Percentiles rank a stretch among this genome's conserved stretches.
These are phyloP conservation scores for Propithecus deckenii DNA, from an alignment of 2,797 vertebrate genomes.

Conservation along the genomic window DNA sequence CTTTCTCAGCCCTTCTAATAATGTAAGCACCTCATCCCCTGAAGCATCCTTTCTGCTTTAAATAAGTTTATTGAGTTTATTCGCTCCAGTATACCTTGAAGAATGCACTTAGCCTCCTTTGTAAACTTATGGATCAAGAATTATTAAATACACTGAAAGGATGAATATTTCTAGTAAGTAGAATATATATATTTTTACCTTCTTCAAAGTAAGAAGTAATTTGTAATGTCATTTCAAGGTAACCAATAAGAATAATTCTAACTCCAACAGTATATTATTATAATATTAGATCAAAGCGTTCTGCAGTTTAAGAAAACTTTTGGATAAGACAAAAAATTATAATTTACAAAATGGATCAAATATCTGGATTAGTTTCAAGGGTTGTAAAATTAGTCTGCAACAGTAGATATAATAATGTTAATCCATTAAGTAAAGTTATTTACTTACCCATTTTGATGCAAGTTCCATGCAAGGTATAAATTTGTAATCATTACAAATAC, in stretches of 20 bases:
- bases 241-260: not conserved
- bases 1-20: not conserved
- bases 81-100: not conserved
- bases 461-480: not conserved
- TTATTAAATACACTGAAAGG: not conserved
- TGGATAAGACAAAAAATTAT: not conserved
- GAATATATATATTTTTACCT: not conserved
- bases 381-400: not conserved
- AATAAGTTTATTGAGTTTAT: not conserved
- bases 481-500: not conserved
- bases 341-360: not conserved
- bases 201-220: not conserved
- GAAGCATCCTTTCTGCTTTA: not conserved
- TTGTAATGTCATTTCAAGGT: not conserved
- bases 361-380: not conserved
- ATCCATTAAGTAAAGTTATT: not conserved
- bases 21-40: not conserved
- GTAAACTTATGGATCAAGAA: not conserved
- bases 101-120: not conserved
- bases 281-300: not conserved
- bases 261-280: not conserved
- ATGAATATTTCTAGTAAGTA: not conserved
- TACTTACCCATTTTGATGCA: not conserved
- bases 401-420: not conserved
- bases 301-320: not conserved